phyloP scores from a whole-genome alignment of 2,113 vertebrate species.

The Caranx melampygus region DNA sequence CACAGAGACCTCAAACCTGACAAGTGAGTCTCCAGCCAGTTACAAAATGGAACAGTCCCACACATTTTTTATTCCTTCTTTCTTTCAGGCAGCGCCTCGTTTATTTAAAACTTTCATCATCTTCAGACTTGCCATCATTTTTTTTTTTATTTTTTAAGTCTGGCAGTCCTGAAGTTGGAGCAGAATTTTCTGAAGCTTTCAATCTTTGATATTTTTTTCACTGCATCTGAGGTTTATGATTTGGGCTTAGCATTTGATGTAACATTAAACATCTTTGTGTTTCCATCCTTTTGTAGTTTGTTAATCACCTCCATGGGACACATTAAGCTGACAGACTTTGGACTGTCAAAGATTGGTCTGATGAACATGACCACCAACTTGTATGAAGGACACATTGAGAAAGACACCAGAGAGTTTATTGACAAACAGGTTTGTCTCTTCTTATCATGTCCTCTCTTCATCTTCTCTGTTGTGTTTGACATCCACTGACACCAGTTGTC shows the following conservation, averaged over 20 bases:
- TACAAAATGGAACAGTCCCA: background rate
- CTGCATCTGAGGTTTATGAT: conserved; percentile 11
- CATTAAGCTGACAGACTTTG: conserved; percentile 97
- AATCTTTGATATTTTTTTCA: conserved; percentile 36
- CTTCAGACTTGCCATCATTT: conserved; percentile 25
- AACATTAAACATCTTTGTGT: conserved; percentile 34
- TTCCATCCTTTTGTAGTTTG: conserved; percentile 82
- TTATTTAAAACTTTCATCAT: conserved; percentile 42
- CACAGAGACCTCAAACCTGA: conserved; percentile 98
- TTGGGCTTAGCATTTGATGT: conserved; percentile 22
- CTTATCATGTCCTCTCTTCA: background rate
- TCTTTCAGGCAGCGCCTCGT: background rate
- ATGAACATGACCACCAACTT: conserved; percentile 99
- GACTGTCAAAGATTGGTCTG: conserved; percentile 94
- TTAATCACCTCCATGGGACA: conserved; percentile 97
- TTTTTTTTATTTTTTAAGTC: conserved; percentile 37
- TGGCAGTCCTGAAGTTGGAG: conserved; percentile 31
- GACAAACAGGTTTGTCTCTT: conserved; percentile 90
- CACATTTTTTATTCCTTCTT: background rate
- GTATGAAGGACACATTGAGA: conserved; percentile 96
- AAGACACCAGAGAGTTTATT: conserved; percentile 94
- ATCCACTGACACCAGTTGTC: background rate
- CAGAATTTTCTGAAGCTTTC: conserved; percentile 1
- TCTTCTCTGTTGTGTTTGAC: background rate
- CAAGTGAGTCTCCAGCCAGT: conserved; percentile 86